phyloP scores from a whole-genome alignment of 1,140 invertebrate species.

The Oppia nitens region DNA sequence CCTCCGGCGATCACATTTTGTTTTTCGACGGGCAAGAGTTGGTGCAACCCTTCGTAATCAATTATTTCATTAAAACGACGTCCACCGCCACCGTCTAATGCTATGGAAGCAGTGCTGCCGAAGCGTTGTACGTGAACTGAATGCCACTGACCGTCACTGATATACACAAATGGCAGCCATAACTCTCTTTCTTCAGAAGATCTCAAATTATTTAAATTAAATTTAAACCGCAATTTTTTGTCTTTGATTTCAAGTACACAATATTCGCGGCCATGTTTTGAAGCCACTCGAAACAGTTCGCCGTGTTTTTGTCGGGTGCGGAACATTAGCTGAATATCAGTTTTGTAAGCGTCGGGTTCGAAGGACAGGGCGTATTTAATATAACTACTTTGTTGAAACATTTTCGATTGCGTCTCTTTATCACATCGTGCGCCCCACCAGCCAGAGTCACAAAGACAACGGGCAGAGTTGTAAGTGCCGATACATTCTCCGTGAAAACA shows the following conservation, averaged over 20 bases:
- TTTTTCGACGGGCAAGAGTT: slow-evolving; percentile 78
- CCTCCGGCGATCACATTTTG: slow-evolving; percentile 86
- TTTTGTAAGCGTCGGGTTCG: slow-evolving; percentile 75
- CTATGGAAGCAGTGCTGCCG: slow-evolving; percentile 79
- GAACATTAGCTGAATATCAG: slow-evolving; percentile 77
- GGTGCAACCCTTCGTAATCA: slow-evolving; percentile 62
- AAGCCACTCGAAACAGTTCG: slow-evolving; percentile 74
- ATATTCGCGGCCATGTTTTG: slow-evolving; percentile 86
- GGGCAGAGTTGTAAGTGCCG: slow-evolving; percentile 64
- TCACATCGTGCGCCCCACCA: slow-evolving; percentile 74
- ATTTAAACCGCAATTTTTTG: slow-evolving; percentile 69
- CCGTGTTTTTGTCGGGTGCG: slow-evolving; percentile 79
- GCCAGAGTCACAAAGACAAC: slow-evolving; percentile 79
- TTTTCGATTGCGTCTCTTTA: slow-evolving; percentile 48
- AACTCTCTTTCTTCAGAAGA: slow-evolving; percentile 66
- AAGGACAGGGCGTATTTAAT: slow-evolving; percentile 89
- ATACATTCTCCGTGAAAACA: slow-evolving; percentile 74
- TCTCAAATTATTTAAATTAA: slow-evolving; percentile 74
- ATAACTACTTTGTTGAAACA: slow-evolving; percentile 78
- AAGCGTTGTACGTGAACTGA: slow-evolving; percentile 61
- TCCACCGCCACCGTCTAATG: slow-evolving; percentile 86
- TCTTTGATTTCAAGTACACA: slow-evolving; percentile 85
- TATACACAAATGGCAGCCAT: slow-evolving; percentile 68
- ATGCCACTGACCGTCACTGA: slow-evolving; percentile 95
- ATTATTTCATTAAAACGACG: slow-evolving; percentile 85